Evolutionary conservation across 2,888 invertebrate species (phyloP), one percentile per base, ranked within the genome.

Genomic region (Endotricha flammealis): DNA sequence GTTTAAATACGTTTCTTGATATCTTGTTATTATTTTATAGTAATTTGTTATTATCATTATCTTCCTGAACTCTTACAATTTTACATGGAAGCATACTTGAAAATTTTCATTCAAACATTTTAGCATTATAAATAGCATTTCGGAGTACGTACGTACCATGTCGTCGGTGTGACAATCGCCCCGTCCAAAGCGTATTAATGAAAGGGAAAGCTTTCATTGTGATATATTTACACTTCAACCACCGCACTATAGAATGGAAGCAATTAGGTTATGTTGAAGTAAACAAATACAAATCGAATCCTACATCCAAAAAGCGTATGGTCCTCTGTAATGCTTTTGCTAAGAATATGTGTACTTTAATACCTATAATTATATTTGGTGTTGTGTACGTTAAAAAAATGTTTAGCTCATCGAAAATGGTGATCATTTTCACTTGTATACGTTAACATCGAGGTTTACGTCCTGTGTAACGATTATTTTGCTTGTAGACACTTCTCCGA

Each of bases 141-240:
- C 29, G 33, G 32, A 37, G 40, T 39, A 49, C 43, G n/a, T 46
- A 53, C 52, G 53, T 48, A 39, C 40, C 29, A 50, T 49, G 71
- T 77, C 79, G 78, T 77, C 78, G 62, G 63, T 72, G 80, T 81
- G 71, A 79, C 80, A 66, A 78, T 76, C 81, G 82, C 81, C 82
- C 80, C 53, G 64, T 54, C 80, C 74, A 80, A 80, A 74, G 66
- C 76, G 77, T 78, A 67, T 65, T 68, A 59, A 53, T 49, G 52
- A 63, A 57, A 64, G 55, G 57, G 51, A 64, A 64, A 51, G 74
- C 72, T 70, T 72, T 66, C 49, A 42, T 52, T 69, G 66, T 67
- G 47, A 42, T 41, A 37, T 27, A 44, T 12, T n/a, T 42, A 46
- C 64, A 64, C 65, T 71, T 68, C 66, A 70, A 65, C 67, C 65